Base-by-base conservation (phyloP, 2,113 vertebrate genomes). In the Syngnathus floridae region DNA sequence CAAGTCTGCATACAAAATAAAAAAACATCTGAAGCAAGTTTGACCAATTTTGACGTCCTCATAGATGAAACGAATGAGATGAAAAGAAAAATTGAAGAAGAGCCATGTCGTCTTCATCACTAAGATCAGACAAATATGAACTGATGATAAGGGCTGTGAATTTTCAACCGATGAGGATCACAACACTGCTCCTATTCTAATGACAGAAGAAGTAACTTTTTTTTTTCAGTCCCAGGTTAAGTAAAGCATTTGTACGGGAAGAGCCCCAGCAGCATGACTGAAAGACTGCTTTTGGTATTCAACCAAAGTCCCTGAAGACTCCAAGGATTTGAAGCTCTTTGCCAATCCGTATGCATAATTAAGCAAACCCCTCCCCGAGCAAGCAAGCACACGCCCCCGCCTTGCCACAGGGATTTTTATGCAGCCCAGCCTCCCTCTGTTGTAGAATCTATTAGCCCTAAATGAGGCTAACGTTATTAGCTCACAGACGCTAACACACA, bases 311-410 rank as follows among this genome's bases (percentile, higher is more conserved):
- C 82, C 77, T 58, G 59, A 86, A 80, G 85, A 87, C 71, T 69
- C 72, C 61, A 38, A 71, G 83, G 83, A 84, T 89, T 88, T 81
- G 54, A 67, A 81, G 86, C 85, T 82, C 70, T 77, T 81, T 77
- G 69, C 77, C 72, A 78, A 70, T 80, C 80, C 78, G 82, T 73
- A 81, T 89, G 86, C 82, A 88, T 89, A 88, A 90, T 90, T 86
- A 88, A 86, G 70, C 67, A 75, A 82, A 75, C 52, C 83, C 52
- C 57, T 66, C 52, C 58, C 64, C 70, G 52, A 62, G 31, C 66
- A 40, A 69, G 59, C 65, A 64, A 51, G 49, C 12, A 16, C 66
- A 62, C 74, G 62, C 63, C 67, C 65, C 70, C 46, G 43, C 43
- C 14, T 46, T 46, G 43, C 43, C 43, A 16, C 43, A 46, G 69